phyloP scores from a whole-genome alignment of 2,113 vertebrate species.

The Pelvicachromis taeniatus region DNA sequence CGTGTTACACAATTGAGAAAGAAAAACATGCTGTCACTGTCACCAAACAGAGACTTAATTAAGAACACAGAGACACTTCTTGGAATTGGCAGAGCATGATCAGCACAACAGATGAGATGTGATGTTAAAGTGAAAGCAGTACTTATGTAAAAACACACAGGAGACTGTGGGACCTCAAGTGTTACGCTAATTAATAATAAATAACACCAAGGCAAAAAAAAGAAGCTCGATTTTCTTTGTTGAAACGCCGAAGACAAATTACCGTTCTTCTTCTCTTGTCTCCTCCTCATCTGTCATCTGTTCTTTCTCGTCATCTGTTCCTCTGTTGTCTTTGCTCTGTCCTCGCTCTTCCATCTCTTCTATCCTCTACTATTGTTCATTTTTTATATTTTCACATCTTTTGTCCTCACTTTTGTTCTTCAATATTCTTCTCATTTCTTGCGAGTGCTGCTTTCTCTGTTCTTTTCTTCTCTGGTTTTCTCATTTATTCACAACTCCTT shows the following conservation, averaged over 20 bases:
- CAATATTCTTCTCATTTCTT: background rate
- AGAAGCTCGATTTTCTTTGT: background rate
- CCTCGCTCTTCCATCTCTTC: background rate
- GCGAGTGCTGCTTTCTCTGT: background rate
- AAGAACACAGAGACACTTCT: background rate
- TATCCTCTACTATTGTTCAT: background rate
- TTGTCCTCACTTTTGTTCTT: background rate
- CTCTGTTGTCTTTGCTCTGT: background rate
- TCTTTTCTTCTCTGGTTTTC: background rate
- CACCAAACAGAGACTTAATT: background rate
- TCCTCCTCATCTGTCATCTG: background rate
- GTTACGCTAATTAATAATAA: background rate
- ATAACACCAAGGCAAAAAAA: background rate
- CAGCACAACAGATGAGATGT: background rate
- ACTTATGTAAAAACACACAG: background rate
- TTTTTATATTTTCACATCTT: background rate
- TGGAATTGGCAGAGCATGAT: background rate
- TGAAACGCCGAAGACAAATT: background rate
- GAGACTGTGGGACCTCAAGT: background rate
- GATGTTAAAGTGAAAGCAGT: background rate
- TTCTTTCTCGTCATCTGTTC: background rate
- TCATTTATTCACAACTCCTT: background rate
- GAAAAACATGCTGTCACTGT: background rate
- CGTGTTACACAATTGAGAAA: background rate
- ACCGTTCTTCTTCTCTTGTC: background rate